These are phyloP conservation scores for Cyprinodon tularosa DNA, from an alignment of 2,113 vertebrate species.

Conservation along the genomic window DNA sequence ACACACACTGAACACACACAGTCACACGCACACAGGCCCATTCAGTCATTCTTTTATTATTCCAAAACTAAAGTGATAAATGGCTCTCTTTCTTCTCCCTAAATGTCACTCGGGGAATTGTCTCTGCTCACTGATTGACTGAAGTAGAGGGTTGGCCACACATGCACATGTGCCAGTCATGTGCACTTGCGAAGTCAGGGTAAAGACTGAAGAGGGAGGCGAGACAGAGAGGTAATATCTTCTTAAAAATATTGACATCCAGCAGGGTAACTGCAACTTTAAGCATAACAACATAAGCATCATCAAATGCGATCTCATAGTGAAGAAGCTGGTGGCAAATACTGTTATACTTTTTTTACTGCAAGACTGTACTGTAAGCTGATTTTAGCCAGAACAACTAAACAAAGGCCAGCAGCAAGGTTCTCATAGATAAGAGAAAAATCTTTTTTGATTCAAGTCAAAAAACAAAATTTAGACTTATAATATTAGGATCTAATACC, in stretches of 20 bases:
- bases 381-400: background rate
- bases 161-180: constrained; percentile 54
- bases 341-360: background rate
- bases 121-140: constrained; percentile 78
- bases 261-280: background rate
- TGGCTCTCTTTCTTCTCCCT: constrained; percentile 76
- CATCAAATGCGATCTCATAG: background rate
- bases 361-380: background rate
- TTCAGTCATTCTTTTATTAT: constrained; percentile 78
- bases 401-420: background rate
- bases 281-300: background rate
- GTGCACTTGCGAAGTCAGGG: constrained; percentile 23
- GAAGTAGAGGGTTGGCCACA: constrained; percentile 67
- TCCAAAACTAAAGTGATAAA: constrained; percentile 79
- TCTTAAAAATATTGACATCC: constrained; percentile 59
- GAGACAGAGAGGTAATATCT: constrained; percentile 33
- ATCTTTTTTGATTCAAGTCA: background rate
- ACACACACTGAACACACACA: constrained; percentile 23
- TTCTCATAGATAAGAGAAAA: background rate
- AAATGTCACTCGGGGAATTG: constrained; percentile 77
- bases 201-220: constrained; percentile 14
- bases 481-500: background rate
- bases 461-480: background rate
- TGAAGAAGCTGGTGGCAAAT: too few relatives aligned
- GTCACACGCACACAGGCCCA: constrained; percentile 51